These are phyloP conservation scores for Hephaestus fuliginosus DNA, from an alignment of 2,797 vertebrate genomes.

Conservation along the genomic window DNA sequence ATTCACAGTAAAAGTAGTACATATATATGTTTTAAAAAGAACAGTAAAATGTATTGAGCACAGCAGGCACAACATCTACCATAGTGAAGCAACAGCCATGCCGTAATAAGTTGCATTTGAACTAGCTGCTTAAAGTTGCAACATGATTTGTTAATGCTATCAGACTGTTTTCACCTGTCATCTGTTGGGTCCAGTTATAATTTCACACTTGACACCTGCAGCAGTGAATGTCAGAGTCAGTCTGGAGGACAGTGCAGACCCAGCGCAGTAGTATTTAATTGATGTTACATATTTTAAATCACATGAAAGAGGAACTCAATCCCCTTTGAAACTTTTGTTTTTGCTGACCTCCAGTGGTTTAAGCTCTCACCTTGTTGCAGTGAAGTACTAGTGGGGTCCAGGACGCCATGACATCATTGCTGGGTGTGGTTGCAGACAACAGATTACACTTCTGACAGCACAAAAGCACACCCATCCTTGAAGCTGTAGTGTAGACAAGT, in stretches of 20 bases:
- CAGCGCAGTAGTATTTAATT: not conserved
- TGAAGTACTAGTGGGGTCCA: not conserved
- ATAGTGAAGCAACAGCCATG: not conserved
- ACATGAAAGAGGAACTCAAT: not conserved
- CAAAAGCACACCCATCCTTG: conserved; percentile 2
- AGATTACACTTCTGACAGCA: not conserved
- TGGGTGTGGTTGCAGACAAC: conserved; percentile 6
- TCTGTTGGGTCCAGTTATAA: not conserved
- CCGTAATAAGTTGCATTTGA: not conserved
- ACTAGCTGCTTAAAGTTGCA: conserved; percentile 4
- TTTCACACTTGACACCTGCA: conserved; percentile 7
- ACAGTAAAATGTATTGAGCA: not conserved
- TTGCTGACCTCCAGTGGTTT: not conserved
- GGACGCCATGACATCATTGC: not conserved
- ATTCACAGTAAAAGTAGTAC: not conserved
- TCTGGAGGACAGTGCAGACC: not conserved
- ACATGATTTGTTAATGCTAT: conserved; percentile 24
- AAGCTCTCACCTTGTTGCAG: not conserved
- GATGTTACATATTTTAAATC: not conserved
- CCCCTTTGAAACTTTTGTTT: not conserved
- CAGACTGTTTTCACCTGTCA: not conserved
- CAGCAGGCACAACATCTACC: not conserved
- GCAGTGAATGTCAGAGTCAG: not conserved
- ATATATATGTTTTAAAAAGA: not conserved
- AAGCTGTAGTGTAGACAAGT: not conserved